A percentile compares a stretch with the other conserved stretches of the same genome.
Conservation (phyloP, 2,797 vertebrate species). For the Gorsachius magnificus region DNA sequence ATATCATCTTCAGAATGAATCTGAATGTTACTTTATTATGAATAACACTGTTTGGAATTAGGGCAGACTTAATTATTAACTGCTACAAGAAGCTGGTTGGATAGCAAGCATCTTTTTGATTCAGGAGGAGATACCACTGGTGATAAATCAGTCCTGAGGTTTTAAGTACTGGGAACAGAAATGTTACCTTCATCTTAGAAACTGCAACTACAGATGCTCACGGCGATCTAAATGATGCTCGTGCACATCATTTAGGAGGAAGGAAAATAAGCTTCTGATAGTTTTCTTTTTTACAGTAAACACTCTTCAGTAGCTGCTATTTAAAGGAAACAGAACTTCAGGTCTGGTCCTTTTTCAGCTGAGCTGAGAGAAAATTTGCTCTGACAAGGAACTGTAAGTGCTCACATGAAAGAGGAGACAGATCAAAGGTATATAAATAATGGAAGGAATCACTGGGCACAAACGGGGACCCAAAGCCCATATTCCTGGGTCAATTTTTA, state of each 20-base stretch:
- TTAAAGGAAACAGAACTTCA: background rate
- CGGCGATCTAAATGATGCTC: background rate
- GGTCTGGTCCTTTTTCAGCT: background rate
- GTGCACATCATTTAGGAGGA: background rate
- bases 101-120: background rate
- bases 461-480: background rate
- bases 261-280: background rate
- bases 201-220: background rate
- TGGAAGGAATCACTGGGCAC: background rate
- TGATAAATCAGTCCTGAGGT: background rate
- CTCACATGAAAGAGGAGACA: background rate
- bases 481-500: background rate
- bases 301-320: background rate
- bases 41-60: background rate
- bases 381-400: background rate
- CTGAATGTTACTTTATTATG: background rate
- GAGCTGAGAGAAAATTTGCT: background rate
- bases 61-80: background rate
- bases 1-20: background rate
- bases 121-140: background rate
- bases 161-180: background rate
- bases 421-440: background rate
- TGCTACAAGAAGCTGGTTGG: background rate
- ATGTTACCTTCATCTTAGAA: background rate
- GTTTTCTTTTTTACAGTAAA: background rate